Percentiles rank a stretch among this genome's conserved stretches.
Conservation (phyloP, 2,113 vertebrate species). For the Agapornis roseicollis region DNA sequence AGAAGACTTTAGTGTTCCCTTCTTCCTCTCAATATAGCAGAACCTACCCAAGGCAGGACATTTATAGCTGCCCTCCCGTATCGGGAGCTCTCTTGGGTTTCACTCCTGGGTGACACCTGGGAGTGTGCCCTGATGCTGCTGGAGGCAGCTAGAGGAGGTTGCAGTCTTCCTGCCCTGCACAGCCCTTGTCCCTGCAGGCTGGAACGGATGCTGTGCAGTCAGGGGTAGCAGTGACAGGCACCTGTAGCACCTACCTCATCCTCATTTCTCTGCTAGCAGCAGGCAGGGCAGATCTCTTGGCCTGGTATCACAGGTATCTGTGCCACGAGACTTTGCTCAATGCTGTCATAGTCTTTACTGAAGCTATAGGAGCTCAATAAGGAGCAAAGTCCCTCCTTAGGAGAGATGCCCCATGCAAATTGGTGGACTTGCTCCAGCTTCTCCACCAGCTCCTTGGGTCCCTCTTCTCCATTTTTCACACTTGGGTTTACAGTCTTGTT, state of each 20-base stretch:
- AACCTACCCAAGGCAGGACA: not conserved
- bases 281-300: not conserved
- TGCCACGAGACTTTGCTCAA: not conserved
- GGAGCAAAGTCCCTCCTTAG: not conserved
- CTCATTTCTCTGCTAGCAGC: not conserved
- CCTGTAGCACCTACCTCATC: not conserved
- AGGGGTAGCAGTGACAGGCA: not conserved
- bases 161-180: not conserved
- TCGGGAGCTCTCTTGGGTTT: not conserved
- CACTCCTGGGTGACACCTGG: not conserved
- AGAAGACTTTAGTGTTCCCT: slow-evolving; percentile 62
- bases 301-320: not conserved
- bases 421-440: not conserved
- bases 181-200: not conserved
- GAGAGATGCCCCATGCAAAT: not conserved
- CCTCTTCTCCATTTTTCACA: not conserved
- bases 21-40: not conserved
- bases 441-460: not conserved
- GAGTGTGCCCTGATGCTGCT: not conserved
- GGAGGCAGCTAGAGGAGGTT: not conserved
- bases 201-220: fast-evolving
- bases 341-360: too few species aligned
- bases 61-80: slow-evolving; percentile 2
- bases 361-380: not conserved
- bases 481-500: not conserved